A percentile compares a stretch with the other conserved stretches of the same genome.
phyloP scores from a whole-genome alignment of 1,140 invertebrate genomes.

The Amyelois transitella region DNA sequence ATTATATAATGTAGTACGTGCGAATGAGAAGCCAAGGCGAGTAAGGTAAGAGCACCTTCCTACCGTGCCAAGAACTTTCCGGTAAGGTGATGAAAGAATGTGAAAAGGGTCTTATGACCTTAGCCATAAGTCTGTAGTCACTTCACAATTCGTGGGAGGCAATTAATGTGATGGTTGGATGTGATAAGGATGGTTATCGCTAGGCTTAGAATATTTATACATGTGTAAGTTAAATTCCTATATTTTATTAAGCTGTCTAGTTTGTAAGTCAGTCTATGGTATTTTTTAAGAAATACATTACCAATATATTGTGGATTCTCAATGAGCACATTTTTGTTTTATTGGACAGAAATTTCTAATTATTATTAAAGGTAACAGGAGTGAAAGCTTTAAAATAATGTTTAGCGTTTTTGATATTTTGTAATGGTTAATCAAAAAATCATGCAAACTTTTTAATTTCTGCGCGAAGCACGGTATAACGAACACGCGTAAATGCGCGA shows the following conservation, averaged over 20 bases:
- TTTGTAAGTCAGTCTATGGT: conserved; percentile 29
- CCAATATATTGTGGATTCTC: conserved; percentile 35
- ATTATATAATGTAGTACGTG: no score
- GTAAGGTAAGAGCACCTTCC: no score
- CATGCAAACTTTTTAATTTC: neutral
- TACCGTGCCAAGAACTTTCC: neutral
- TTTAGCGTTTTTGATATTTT: no score
- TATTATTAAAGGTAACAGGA: neutral
- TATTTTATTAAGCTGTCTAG: conserved; percentile 54
- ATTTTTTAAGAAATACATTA: conserved; percentile 55
- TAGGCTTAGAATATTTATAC: conserved; percentile 23
- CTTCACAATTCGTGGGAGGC: conserved; percentile 1
- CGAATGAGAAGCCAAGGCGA: no score
- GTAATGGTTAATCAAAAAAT: neutral
- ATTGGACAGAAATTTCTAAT: conserved; percentile 13
- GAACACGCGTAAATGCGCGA: no score
- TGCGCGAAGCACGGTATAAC: no score
- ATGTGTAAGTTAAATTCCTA: conserved; percentile 57
- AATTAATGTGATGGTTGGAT: conserved; percentile 58
- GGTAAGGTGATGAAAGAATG: neutral
- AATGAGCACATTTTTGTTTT: conserved; percentile 15
- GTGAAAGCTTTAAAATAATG: neutral
- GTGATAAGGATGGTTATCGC: conserved; percentile 41
- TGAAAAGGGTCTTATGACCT: neutral
- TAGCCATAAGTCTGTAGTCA: conserved; percentile 26